Percentiles rank a stretch among this genome's conserved stretches.
phyloP scores from a whole-genome alignment of 2,113 vertebrate species.

The Dromiciops gliroides region DNA sequence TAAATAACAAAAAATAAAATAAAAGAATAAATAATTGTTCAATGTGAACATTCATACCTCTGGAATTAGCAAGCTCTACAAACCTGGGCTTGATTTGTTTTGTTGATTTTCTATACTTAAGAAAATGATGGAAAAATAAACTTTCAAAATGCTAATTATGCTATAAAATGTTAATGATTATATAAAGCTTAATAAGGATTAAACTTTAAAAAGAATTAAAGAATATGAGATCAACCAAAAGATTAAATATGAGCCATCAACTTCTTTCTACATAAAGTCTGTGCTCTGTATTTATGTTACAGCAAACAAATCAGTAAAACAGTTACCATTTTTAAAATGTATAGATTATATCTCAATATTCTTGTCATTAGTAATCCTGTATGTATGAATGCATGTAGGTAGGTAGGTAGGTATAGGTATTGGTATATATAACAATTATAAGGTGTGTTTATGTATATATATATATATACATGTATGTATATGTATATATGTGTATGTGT shows the following conservation, averaged over 20 bases:
- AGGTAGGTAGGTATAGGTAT: no score
- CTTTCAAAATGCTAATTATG: neutral
- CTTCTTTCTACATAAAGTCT: neutral
- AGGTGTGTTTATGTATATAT: no score
- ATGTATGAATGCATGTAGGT: no score
- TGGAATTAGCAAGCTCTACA: neutral
- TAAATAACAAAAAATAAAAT: neutral
- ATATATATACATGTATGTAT: no score
- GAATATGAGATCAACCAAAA: neutral
- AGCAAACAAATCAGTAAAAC: slow-evolving; percentile 19
- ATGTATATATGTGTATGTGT: no score
- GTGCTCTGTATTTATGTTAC: slow-evolving; percentile 43
- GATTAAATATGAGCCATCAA: slow-evolving; percentile 26
- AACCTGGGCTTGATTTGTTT: neutral
- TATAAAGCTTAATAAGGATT: neutral
- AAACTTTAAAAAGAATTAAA: neutral
- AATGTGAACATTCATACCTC: neutral
- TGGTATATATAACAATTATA: no score
- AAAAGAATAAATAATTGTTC: neutral
- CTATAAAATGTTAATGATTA: neutral
- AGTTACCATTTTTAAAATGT: slow-evolving; percentile 17
- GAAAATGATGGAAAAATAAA: neutral
- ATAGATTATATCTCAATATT: neutral
- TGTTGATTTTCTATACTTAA: neutral
- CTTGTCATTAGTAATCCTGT: slow-evolving; percentile 15